These are phyloP conservation scores for Dioctria rufipes DNA, from an alignment of 2,888 invertebrate species.

Conservation along the genomic window DNA sequence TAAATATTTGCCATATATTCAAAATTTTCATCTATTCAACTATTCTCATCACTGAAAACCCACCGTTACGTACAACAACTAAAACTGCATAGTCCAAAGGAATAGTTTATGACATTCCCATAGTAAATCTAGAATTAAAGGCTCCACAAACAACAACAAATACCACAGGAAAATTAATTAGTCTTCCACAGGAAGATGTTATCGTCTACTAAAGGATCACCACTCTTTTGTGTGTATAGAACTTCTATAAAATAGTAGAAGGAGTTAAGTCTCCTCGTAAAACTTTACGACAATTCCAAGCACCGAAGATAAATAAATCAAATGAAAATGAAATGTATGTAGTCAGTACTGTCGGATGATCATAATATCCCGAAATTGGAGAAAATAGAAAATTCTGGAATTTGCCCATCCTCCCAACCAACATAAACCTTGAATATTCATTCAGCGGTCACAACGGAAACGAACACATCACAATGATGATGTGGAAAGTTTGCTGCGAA, in stretches of 20 bases:
- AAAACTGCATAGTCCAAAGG: not conserved
- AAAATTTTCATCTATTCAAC: too few relatives aligned
- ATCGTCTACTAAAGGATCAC: constrained; percentile 7
- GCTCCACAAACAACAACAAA: constrained; percentile 6
- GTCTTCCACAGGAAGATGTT: constrained; percentile 27
- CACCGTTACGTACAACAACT: not conserved
- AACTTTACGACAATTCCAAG: constrained; percentile 40
- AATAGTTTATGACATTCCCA: not conserved
- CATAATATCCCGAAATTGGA: not conserved
- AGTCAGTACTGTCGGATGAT: not conserved
- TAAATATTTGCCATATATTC: too few relatives aligned
- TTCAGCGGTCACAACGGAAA: not conserved
- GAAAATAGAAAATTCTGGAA: not conserved
- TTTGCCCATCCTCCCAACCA: not conserved
- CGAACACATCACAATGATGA: not conserved
- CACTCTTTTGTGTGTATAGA: not conserved
- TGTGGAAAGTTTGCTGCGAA: not conserved
- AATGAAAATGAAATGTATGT: constrained; percentile 3
- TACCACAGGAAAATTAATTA: constrained; percentile 46
- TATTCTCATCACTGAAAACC: too few relatives aligned
- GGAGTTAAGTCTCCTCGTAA: not conserved
- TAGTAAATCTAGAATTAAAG: not conserved
- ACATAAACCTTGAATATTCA: not conserved
- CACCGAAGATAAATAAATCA: constrained; percentile 42
- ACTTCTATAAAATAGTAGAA: not conserved